phyloP scores from a whole-genome alignment of 2,797 vertebrate species.

The Lates japonicus region DNA sequence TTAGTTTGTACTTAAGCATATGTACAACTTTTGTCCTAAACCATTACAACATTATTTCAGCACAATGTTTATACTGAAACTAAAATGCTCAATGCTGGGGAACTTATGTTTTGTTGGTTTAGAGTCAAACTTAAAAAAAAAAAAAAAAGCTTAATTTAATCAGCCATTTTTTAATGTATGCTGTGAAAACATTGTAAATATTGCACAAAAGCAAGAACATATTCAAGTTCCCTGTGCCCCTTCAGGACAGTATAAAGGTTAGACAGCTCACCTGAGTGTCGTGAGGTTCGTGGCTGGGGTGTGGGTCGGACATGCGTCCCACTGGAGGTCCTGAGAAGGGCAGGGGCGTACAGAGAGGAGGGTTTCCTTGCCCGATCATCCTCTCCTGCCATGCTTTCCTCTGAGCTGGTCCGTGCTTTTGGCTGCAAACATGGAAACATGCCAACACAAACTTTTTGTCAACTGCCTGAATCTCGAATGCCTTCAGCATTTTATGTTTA shows the following conservation, averaged over 20 bases:
- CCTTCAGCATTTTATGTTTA: too few species aligned
- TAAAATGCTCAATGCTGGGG: neutral
- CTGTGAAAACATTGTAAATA: neutral
- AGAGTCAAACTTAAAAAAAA: too few species aligned
- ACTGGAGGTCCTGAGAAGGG: constrained; percentile 87
- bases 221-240: neutral
- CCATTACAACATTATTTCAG: neutral
- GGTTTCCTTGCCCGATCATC: constrained; percentile 73
- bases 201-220: neutral
- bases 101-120: neutral
- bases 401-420: constrained; percentile 88
- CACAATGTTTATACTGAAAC: neutral
- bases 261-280: constrained; percentile 85
- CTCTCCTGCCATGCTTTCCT: constrained; percentile 83
- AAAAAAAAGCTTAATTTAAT: too few species aligned
- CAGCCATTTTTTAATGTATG: neutral
- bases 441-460: neutral
- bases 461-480: too few species aligned
- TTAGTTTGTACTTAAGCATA: too few species aligned
- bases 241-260: neutral
- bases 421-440: constrained; percentile 78
- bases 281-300: constrained; percentile 58
- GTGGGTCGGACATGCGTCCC: constrained; percentile 81
- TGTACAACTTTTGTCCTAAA: neutral
- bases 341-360: constrained; percentile 47